These are phyloP conservation scores for Noctua pronuba DNA, from an alignment of 2,888 invertebrate genomes.

Conservation along the genomic window DNA sequence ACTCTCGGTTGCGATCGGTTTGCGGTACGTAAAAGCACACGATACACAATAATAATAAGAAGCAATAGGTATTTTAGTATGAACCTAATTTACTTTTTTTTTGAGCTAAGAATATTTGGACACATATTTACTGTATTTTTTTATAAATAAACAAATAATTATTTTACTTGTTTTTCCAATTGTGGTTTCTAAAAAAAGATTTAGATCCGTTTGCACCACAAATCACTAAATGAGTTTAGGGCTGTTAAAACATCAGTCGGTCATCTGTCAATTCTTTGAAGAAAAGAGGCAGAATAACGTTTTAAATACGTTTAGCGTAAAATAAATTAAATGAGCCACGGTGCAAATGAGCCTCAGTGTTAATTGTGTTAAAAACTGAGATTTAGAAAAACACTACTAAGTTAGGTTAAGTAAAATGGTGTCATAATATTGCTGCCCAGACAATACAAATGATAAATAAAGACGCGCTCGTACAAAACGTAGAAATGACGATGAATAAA, in stretches of 20 bases:
- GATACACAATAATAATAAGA: slow-evolving; percentile 68
- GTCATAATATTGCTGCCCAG: slow-evolving; percentile 47
- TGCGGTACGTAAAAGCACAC: slow-evolving; percentile 68
- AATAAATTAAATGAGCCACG: neutral
- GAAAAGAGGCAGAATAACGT: neutral
- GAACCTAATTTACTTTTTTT: slow-evolving; percentile 32
- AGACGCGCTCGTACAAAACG: slow-evolving; percentile 38
- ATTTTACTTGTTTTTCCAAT: neutral
- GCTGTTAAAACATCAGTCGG: neutral
- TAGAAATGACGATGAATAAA: slow-evolving; percentile 54
- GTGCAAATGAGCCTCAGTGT: neutral
- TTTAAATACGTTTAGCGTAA: neutral
- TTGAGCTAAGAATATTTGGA: slow-evolving; percentile 37
- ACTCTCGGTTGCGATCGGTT: slow-evolving; percentile 64
- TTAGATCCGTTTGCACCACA: neutral
- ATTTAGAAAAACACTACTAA: neutral
- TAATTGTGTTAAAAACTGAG: neutral
- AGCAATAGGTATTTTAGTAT: slow-evolving; percentile 63
- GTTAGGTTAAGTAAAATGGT: neutral
- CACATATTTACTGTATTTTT: neutral
- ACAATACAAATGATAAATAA: slow-evolving; percentile 62
- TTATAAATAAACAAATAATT: too few species aligned
- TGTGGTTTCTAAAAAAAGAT: neutral
- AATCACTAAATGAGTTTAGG: neutral
- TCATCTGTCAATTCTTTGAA: neutral